Percentiles rank a stretch among this genome's conserved stretches.
Conservation (phyloP, 2,797 vertebrate genomes). For the Eospalax fontanierii region DNA sequence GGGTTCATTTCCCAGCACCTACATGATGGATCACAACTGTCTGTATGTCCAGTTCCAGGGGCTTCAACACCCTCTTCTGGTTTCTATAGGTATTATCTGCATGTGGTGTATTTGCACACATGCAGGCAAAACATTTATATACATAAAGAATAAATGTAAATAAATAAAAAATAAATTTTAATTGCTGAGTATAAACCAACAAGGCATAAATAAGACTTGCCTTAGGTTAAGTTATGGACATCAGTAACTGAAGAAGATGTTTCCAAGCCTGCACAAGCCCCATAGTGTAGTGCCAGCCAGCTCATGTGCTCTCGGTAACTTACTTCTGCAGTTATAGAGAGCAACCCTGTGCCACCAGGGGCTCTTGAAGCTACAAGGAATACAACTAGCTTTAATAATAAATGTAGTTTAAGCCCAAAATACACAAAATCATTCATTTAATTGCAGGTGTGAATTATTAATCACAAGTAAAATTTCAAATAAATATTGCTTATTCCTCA, state of each 20-base stretch:
- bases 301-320: not conserved
- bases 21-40: no score
- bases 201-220: not conserved
- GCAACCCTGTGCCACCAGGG: no score
- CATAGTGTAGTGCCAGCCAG: accelerated
- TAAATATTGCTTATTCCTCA: not conserved
- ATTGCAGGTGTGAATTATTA: conserved; percentile 49
- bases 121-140: no score
- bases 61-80: no score
- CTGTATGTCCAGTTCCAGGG: no score
- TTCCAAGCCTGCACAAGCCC: not conserved
- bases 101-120: no score
- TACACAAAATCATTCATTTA: conserved; percentile 12
- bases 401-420: conserved; percentile 43
- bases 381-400: not conserved
- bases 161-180: no score
- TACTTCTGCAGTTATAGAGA: not conserved
- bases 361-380: not conserved
- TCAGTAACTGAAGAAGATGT: not conserved
- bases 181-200: not conserved
- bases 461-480: conserved; percentile 55
- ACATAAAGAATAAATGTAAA: no score
- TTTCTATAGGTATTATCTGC: no score
- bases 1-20: no score
- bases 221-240: not conserved